phyloP scores from a whole-genome alignment of 2,888 invertebrate species.

The Pherbina coryleti region DNA sequence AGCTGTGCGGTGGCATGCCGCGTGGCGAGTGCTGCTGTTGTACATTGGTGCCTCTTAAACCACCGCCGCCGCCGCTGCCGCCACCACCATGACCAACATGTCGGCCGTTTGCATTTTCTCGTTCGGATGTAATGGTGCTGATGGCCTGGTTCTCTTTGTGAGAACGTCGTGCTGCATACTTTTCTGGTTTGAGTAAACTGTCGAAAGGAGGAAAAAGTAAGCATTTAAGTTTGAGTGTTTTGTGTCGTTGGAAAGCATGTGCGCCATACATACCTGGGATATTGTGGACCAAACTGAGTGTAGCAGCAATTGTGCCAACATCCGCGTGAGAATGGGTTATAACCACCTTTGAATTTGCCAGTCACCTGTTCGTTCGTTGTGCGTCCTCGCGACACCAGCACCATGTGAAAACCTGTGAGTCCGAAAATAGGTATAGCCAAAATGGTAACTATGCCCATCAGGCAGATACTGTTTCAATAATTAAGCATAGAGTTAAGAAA shows the following conservation, averaged over 20 bases:
- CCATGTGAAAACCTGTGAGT: constrained; percentile 97
- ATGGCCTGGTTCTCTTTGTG: constrained; percentile 71
- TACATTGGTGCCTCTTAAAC: constrained; percentile 50
- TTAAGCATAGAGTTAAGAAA: constrained; percentile 50
- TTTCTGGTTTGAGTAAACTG: constrained; percentile 78
- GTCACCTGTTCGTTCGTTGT: constrained; percentile 99
- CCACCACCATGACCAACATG: constrained; percentile 61
- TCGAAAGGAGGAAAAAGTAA: constrained; percentile 4
- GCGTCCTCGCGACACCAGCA: constrained; percentile 94
- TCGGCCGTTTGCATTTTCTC: constrained; percentile 70
- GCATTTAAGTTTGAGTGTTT: background rate
- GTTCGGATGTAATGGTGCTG: constrained; percentile 70
- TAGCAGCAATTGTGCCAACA: constrained; percentile 96
- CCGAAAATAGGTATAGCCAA: constrained; percentile 97
- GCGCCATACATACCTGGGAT: constrained; percentile 84
- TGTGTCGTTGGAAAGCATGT: background rate
- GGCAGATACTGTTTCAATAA: constrained; percentile 76
- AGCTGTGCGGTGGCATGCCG: constrained; percentile 68
- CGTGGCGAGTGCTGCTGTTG: constrained; percentile 69
- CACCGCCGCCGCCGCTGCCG: constrained; percentile 66
- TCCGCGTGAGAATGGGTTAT: constrained; percentile 97
- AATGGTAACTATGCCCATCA: constrained; percentile 92
- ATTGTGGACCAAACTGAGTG: constrained; percentile 95
- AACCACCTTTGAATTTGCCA: constrained; percentile 98
- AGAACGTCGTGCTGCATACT: constrained; percentile 76